Conservation (phyloP, 2,797 vertebrate genomes). For the Erethizon dorsatum region DNA sequence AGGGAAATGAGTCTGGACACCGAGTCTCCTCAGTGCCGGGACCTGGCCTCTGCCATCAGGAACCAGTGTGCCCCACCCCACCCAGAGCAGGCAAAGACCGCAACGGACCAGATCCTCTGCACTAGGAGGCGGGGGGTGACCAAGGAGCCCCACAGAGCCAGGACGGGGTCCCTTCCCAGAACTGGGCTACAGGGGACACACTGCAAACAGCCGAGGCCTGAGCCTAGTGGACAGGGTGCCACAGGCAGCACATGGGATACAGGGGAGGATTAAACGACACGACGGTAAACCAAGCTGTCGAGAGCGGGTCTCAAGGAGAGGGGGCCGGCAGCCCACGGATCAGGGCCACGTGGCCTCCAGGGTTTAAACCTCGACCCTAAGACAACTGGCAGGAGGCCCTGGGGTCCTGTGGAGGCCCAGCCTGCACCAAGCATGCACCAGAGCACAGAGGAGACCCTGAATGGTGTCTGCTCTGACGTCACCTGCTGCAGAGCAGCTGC, state of each 20-base stretch:
- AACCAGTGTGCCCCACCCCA: not conserved
- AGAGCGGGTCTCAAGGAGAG: not conserved
- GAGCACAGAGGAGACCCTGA: too few species aligned
- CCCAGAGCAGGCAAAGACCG: not conserved
- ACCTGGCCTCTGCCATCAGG: not conserved
- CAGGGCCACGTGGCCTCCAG: not conserved
- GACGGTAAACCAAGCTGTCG: too few species aligned
- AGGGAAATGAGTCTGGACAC: not conserved
- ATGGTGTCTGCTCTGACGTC: not conserved
- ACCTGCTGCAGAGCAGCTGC: not conserved
- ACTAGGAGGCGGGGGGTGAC: accelerated
- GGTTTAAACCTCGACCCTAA: not conserved
- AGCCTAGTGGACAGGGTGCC: accelerated
- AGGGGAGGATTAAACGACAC: too few species aligned
- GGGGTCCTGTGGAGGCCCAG: not conserved
- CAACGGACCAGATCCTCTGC: too few species aligned
- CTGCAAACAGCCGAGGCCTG: not conserved
- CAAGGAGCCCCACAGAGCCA: not conserved
- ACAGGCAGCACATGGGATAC: accelerated
- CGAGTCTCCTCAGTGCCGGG: not conserved
- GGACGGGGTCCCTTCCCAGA: not conserved
- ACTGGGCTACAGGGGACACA: too few species aligned
- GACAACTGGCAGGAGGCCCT: too few species aligned
- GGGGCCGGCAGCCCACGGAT: accelerated
- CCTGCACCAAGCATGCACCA: accelerated